Base-by-base conservation (phyloP, 2,113 vertebrate species). In the Rhinolophus ferrumequinum region DNA sequence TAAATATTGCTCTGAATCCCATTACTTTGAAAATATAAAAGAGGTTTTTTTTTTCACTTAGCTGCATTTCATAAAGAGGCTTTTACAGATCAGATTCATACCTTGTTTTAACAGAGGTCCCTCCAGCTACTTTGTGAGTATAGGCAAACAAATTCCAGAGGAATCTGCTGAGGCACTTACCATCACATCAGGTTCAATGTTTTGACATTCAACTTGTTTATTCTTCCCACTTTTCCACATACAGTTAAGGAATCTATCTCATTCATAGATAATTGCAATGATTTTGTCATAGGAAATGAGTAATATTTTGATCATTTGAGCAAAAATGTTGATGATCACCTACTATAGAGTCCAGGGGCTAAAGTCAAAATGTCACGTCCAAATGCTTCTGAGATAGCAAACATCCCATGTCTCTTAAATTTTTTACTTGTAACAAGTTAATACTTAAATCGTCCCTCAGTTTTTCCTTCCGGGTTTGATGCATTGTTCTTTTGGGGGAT, bases 361-460 rank as follows among this genome's bases (percentile, higher is more conserved):
- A 33, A 72, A 67, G 67, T 84, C 22, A 88, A 86, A 97, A 85
- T 9, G 16, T 35, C 41, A 62, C 88, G 30, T 92, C 77, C 44
- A 83, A 88, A 62, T 62, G 60, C 14, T 80, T 76, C 18, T 95
- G 44, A 83, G 19, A 69, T 15, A 41, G 26, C 0, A 6, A 66
- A n/a, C 5, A 75, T 44, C 80, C 18, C 8, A n/a, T 8, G 5
- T 72, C 85, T 52, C 35, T 11, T 21, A 38, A 26, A 13, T 44
- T 82, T 79, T 85, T 93, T n/a, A 50, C 5, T 66, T 88, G 12
- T n/a, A 91, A 91, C 13, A 86, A 35, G 56, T 80, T 97, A 70
- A 79, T 72, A 88, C 5, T 90, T 72, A 91, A 90, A 93, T 56
- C 80, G 4, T 30, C 70, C 21, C 15, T 80, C 16, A 70, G 16